phyloP scores from a whole-genome alignment of 1,140 invertebrate species.

The Periplaneta americana region DNA sequence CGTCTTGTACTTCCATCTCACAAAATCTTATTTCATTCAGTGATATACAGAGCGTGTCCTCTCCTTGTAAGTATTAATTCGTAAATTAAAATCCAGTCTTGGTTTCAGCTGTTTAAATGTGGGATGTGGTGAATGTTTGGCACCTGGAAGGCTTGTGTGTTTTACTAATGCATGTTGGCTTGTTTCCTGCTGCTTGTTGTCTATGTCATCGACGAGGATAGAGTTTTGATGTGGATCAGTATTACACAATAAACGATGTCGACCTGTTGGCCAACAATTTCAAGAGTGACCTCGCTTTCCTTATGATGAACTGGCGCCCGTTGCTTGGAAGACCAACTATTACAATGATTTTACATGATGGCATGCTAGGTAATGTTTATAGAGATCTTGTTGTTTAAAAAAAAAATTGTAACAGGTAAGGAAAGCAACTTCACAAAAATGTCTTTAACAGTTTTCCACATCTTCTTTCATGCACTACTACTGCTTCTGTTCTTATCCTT shows the following conservation, averaged over 20 bases:
- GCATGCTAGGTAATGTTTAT: background rate
- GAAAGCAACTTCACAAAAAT: no score
- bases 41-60: no score
- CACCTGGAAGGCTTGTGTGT: background rate
- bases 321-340: slow-evolving; percentile 81
- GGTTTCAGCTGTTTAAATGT: background rate
- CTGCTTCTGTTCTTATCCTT: no score
- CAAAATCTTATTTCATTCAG: no score
- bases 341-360: slow-evolving; percentile 58
- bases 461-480: no score
- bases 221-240: slow-evolving; percentile 90
- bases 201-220: slow-evolving; percentile 38
- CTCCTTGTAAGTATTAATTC: no score
- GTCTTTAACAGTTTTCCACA: no score
- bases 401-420: no score
- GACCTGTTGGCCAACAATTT: slow-evolving; percentile 83
- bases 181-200: slow-evolving; percentile 26
- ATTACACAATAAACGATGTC: slow-evolving; percentile 88
- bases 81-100: background rate
- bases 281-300: slow-evolving; percentile 81
- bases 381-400: no score
- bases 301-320: slow-evolving; percentile 90
- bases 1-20: no score
- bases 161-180: slow-evolving; percentile 26
- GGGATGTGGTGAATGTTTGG: background rate